Base-by-base conservation (phyloP, 2,113 vertebrate species). In the Ranitomeya imitator region DNA sequence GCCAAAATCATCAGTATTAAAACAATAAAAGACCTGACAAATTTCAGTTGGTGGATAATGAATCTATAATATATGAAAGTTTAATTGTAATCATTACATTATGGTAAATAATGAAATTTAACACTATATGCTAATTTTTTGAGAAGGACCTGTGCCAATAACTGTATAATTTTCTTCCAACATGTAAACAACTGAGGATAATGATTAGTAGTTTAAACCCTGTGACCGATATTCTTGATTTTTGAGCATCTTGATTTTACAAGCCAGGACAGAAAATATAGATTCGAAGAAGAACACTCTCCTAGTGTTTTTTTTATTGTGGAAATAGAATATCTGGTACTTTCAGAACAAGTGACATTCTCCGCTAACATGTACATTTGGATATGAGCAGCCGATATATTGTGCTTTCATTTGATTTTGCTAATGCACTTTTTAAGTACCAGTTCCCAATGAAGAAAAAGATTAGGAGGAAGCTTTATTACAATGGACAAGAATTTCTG, bases 391-490 rank as follows among this genome's bases (percentile, higher is more conserved):
- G 15, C 11, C 31, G 37, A 15, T 61, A 16, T 77, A 55, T 79
- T 55, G n/a, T 57, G 54, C 45, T 77, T 76, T 21, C 76, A 86
- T 79, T 79, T 86, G 59, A 79, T 79, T 86, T 86, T 80, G 12
- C 67, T 65, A 86, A 86, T 85, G 74, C 31, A 51, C 52, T 79
- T 86, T 78, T 86, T 51, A 86, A 86, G 60, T 86, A 63, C 45
- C 45, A 45, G 67, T 45, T 7, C 73, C 57, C 76, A 83, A 54
- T 52, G 60, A 55, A 54, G 60, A 67, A 26, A 14, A 5, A 54
- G 76, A 79, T 86, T 86, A 79, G 63, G 14, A 59, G 45, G 31
- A 79, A 86, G n/a, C 74, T 86, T 86, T 86, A 79, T 67, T 86
- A 79, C 37, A 67, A 54, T 79, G 59, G 76, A 67, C 51, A 86